Percentiles rank a stretch among this genome's conserved stretches.
Conservation (phyloP, 2,797 vertebrate species). For the Lagocephalus sceleratus region DNA sequence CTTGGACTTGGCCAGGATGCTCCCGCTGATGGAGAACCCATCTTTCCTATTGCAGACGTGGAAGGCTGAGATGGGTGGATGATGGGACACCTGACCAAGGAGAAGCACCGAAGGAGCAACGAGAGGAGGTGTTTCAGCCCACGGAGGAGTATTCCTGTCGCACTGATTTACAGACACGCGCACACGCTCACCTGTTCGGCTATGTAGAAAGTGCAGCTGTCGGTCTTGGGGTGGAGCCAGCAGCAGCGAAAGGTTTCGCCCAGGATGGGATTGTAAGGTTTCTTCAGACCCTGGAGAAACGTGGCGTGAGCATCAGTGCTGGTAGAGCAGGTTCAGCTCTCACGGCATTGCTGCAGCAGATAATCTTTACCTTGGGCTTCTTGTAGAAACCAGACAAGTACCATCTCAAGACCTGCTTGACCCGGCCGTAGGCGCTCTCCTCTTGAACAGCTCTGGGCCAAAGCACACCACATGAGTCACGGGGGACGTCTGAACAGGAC, state of each 20-base stretch:
- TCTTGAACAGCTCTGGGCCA: conserved; percentile 81
- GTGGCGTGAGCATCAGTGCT: conserved; percentile 14
- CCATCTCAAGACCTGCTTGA: conserved; percentile 93
- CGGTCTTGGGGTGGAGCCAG: conserved; percentile 90
- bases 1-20: conserved; percentile 92
- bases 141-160: conserved; percentile 5
- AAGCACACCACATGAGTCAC: neutral
- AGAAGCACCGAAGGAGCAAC: neutral
- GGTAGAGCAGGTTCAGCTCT: neutral
- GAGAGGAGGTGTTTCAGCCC: conserved; percentile 3
- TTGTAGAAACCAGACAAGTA: conserved; percentile 98
- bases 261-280: conserved; percentile 95
- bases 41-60: conserved; percentile 95
- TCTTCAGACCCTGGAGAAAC: conserved; percentile 88
- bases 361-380: conserved; percentile 88
- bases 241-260: conserved; percentile 96
- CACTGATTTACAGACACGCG: conserved; percentile 6
- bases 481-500: neutral
- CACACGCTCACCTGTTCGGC: conserved; percentile 85
- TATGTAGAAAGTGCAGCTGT: conserved; percentile 95
- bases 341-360: neutral
- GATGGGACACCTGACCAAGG: conserved; percentile 87
- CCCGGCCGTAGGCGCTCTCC: conserved; percentile 85
- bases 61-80: conserved; percentile 94
- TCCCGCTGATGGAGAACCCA: conserved; percentile 90